A percentile compares a stretch with the other conserved stretches of the same genome.
These are phyloP conservation scores for Podargus strigoides DNA, from an alignment of 2,797 vertebrate genomes.

Conservation along the genomic window DNA sequence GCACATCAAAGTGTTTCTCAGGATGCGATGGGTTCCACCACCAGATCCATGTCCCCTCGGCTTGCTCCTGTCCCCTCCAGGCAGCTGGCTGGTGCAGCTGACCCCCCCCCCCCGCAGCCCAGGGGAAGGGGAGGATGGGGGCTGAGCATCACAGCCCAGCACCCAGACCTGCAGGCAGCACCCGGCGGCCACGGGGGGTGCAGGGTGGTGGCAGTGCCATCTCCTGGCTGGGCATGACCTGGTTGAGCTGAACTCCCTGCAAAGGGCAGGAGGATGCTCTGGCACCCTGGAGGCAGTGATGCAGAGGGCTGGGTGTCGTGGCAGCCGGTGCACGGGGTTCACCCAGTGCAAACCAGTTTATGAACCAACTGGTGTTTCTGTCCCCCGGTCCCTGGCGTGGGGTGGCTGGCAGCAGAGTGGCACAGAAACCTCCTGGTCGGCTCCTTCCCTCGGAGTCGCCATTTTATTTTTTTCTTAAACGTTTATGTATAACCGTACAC, in stretches of 20 bases:
- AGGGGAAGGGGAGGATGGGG: not conserved
- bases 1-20: not conserved
- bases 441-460: not conserved
- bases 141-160: not conserved
- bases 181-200: accelerated
- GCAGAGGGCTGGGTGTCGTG: not conserved
- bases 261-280: not conserved
- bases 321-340: accelerated
- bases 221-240: not conserved
- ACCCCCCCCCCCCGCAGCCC: accelerated
- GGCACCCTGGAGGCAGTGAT: accelerated
- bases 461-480: constrained; percentile 56
- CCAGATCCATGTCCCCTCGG: not conserved
- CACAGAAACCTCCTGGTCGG: not conserved
- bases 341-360: not conserved
- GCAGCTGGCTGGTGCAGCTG: not conserved
- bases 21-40: not conserved
- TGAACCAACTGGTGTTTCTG: not conserved
- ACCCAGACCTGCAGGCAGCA: not conserved
- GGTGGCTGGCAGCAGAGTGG: accelerated
- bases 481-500: constrained; percentile 60
- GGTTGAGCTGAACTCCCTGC: not conserved
- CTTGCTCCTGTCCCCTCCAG: not conserved
- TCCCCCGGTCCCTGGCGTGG: accelerated
- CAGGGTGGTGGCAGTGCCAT: not conserved